Conservation (phyloP, 1,140 invertebrate species). For the Palaemon carinicauda region DNA sequence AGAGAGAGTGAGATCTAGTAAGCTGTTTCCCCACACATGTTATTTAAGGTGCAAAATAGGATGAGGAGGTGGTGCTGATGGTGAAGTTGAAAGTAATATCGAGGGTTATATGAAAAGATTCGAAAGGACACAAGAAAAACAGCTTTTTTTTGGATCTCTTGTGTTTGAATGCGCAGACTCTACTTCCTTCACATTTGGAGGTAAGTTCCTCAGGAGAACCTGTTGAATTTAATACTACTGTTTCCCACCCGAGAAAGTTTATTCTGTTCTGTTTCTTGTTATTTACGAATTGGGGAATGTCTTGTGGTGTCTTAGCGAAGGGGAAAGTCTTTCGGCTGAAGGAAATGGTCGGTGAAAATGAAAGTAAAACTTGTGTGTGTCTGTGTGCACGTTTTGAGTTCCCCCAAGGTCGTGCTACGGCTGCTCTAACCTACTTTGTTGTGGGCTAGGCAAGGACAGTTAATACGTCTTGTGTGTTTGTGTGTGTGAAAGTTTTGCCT, state of each 20-base stretch:
- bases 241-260: neutral
- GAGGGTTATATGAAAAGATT: neutral
- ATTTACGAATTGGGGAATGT: neutral
- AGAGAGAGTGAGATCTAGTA: neutral
- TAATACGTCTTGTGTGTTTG: too few species aligned
- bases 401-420: conserved; percentile 7
- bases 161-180: conserved; percentile 25
- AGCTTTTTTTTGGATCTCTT: neutral
- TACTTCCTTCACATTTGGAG: conserved; percentile 10
- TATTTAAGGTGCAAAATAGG: conserved; percentile 25
- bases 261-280: neutral
- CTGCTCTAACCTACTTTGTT: conserved; percentile 30
- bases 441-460: conserved; percentile 2
- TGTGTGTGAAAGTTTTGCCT: neutral
- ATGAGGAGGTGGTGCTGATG: neutral
- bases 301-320: neutral
- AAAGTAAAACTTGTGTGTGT: neutral
- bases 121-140: neutral
- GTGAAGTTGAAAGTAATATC: conserved; percentile 8
- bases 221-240: neutral
- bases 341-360: conserved; percentile 19
- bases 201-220: conserved; percentile 25
- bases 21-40: neutral
- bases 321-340: too few species aligned
- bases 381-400: too few species aligned